Base-by-base conservation (phyloP, 2,797 vertebrate species). In the Lagothrix lagotricha region DNA sequence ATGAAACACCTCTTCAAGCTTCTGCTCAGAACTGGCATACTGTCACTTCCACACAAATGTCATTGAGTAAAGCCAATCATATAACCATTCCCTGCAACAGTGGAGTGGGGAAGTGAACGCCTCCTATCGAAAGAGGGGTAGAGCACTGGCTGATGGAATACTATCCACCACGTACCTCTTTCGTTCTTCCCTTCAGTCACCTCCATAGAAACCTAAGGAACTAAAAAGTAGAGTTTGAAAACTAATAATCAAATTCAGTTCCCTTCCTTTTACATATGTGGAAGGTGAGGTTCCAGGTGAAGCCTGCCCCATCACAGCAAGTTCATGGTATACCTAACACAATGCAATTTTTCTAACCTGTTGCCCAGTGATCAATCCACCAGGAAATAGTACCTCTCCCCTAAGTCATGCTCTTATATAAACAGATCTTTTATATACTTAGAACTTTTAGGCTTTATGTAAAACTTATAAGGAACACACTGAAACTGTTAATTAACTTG, bases 281-380 rank as follows among this genome's bases (percentile, higher is more conserved):
- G 36, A n/a, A 7, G n/a, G 36, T 7, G 39, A 75, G 17, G 9
- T 8, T 61, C 30, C 17, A 28, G n/a, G 3, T 22, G 8, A 57
- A 41, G 36, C 20, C 33, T 17, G 36, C 9, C 11, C 0, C 2
- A 12, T 39, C 19, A 54, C 13, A 14, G 36, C 26, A 36, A 79
- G 46, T 41, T 24, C 11, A 17, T 17, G 61, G 36, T 5, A 12
- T 7, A 44, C 33, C 20, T 20, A 12, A 4, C 17, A 30, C 30
- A 36, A 7, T 4, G 7, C 13, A 17, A 1, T 11, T 70, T 58
- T 50, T 5, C 41, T 33, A 22, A 33, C 79, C 9, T 5, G 0
- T 15, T 33, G 41, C 12, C 57, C 20, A 22, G 46, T 1, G 33
- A 19, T 36, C 20, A 7, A 0, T 26, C 4, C 30, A 6, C 36